Evolutionary conservation across 2,113 vertebrate species (phyloP).

Genomic region (Festucalex cinctus): DNA sequence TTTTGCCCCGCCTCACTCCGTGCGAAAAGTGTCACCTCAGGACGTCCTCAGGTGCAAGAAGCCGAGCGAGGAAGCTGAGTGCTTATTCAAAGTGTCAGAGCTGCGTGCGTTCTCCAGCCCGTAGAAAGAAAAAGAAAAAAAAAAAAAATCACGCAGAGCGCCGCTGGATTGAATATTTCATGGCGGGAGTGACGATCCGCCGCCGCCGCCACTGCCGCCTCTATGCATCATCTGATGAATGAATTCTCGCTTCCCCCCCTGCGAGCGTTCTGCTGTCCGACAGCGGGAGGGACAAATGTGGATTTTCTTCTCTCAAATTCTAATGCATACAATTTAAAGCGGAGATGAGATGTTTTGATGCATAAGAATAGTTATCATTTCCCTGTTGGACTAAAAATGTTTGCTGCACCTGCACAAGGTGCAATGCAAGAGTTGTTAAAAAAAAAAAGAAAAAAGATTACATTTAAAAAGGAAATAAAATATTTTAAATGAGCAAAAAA

Average conservation of each 20-base stretch:
- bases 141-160: constrained; percentile 46
- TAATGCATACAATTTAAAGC: constrained; percentile 7
- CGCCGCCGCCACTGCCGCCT: constrained; percentile 7
- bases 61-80: neutral
- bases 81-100: constrained; percentile 59
- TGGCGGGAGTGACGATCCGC: constrained; percentile 29
- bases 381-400: neutral
- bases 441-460: neutral
- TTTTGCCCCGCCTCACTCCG: neutral
- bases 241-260: constrained; percentile 6
- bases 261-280: constrained; percentile 1
- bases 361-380: neutral
- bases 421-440: neutral
- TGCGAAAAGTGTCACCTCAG: neutral
- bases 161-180: constrained; percentile 64
- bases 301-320: neutral
- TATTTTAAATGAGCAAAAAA: neutral
- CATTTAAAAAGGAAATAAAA: neutral
- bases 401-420: neutral
- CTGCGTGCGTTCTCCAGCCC: constrained; percentile 53
- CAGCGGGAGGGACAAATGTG: neutral
- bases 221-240: constrained; percentile 20
- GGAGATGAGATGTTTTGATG: neutral
- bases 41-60: neutral
- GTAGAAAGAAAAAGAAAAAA: constrained; percentile 51